Evolutionary conservation across 2,888 invertebrate species (phyloP), one percentile per base, ranked within the genome.

Genomic region (Drosophila incognita): DNA sequence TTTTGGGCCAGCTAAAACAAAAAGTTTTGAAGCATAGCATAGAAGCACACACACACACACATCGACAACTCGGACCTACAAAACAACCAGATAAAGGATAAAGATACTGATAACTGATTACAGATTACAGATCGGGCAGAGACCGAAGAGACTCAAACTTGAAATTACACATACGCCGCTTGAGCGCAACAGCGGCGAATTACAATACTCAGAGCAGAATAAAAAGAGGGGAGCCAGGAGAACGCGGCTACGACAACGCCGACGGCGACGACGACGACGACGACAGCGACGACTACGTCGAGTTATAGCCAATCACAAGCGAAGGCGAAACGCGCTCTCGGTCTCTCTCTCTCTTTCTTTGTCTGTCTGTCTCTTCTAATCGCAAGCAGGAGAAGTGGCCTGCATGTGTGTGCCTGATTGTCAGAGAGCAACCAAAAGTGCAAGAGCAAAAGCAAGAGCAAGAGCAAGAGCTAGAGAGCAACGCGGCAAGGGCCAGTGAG

Each of bases 81-180:
- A 51, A 27, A 35, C 40, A 68, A 70, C 62, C 59, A 48, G 57
- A 42, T 57, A 57, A 42, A 57, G 38, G n/a, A 40, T 31, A 42
- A 29, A 29, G 29, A 59, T 38, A 15, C 46, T 24, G 31, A 33
- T 31, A 31, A 60, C 36, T 56, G 71, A 59, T 66, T 61, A 65
- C 48, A 18, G 27, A 48, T 64, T 61, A 63, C 62, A 75, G 83
- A 69, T 69, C 81, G 70, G 74, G 60, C 62, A 70, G 74, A 46
- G 46, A 15, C 63, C 40, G 31, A 61, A 56, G 27, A 46, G 65
- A 73, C 70, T 72, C 78, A 72, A 77, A 74, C 75, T 81, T 81
- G 62, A 88, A 81, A 79, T 90, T 71, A 79, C 76, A 69, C 75
- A 90, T 87, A 82, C 83, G 77, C 74, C 71, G 71, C 70, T 73